Conservation (phyloP, 2,888 invertebrate species). For the Acrocyrtus sp. region DNA sequence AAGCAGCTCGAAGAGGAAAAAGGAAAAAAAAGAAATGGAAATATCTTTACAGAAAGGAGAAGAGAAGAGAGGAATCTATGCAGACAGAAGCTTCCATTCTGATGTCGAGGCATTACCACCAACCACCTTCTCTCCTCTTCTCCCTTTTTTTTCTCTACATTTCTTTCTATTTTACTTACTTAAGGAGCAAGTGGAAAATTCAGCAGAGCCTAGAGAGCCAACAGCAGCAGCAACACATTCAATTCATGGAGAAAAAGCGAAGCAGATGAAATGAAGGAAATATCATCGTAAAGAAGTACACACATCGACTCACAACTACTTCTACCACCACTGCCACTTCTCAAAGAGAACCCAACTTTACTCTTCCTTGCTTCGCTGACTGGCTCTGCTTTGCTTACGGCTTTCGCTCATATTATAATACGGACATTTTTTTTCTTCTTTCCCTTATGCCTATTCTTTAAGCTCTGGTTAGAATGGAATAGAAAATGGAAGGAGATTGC, state of each 20-base stretch:
- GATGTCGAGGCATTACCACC: constrained; percentile 36
- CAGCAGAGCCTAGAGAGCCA: constrained; percentile 2
- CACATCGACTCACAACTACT: constrained; percentile 53
- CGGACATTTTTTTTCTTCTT: constrained; percentile 36
- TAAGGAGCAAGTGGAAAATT: constrained; percentile 3
- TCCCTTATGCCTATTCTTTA: too few species aligned
- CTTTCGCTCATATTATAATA: constrained; percentile 45
- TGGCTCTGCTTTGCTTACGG: constrained; percentile 45
- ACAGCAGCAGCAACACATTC: constrained; percentile 3
- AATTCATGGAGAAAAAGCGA: constrained; percentile 35
- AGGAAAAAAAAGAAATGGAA: constrained; percentile 15
- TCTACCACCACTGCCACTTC: constrained; percentile 32
- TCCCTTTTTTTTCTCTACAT: too few species aligned
- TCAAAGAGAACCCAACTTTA: constrained; percentile 37
- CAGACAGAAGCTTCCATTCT: constrained; percentile 12
- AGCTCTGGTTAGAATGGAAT: background rate
- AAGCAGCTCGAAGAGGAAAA: constrained; percentile 18
- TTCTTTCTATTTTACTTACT: background rate
- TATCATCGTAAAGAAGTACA: constrained; percentile 52
- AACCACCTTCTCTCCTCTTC: constrained; percentile 6
- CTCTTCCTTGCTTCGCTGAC: constrained; percentile 21
- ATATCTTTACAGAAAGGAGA: constrained; percentile 17
- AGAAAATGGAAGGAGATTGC: constrained; percentile 39
- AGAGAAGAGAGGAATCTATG: constrained; percentile 17
- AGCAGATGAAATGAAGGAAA: constrained; percentile 53